phyloP scores from a whole-genome alignment of 2,888 invertebrate genomes.

The Chaetogeoica ovagalla region DNA sequence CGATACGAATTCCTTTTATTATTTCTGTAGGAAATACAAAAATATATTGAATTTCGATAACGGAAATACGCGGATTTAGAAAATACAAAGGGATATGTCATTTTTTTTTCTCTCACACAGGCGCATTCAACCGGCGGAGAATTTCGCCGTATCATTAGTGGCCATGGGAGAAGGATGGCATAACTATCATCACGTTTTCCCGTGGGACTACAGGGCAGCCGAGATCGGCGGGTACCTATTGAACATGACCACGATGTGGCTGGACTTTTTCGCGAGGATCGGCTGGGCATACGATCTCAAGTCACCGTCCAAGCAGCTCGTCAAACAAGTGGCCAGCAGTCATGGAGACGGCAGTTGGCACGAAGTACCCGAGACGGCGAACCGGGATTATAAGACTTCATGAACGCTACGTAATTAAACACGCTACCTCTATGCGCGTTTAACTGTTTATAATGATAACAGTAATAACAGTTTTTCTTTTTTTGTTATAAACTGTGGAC shows the following conservation, averaged over 20 bases:
- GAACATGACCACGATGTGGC: slow-evolving; percentile 65
- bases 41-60: too few species aligned
- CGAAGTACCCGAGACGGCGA: slow-evolving; percentile 24
- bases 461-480: too few species aligned
- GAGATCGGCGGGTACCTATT: slow-evolving; percentile 70
- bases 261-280: slow-evolving; percentile 62
- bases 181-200: slow-evolving; percentile 92
- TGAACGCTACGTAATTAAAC: not conserved
- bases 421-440: too few species aligned
- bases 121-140: slow-evolving; percentile 77
- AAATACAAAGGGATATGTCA: too few species aligned
- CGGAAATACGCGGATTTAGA: too few species aligned
- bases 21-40: too few species aligned
- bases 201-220: slow-evolving; percentile 89
- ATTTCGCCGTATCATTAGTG: slow-evolving; percentile 71
- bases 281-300: slow-evolving; percentile 79
- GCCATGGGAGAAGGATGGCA: slow-evolving; percentile 90
- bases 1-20: too few species aligned
- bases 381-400: slow-evolving; percentile 32
- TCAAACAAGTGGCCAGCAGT: slow-evolving; percentile 63
- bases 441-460: too few species aligned
- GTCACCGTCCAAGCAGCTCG: slow-evolving; percentile 65
- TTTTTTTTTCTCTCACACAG: slow-evolving; percentile 61
- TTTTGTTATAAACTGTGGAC: too few species aligned
- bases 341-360: slow-evolving; percentile 63